phyloP scores from a whole-genome alignment of 2,797 vertebrate species.

The Melanotaenia parkinsoni region DNA sequence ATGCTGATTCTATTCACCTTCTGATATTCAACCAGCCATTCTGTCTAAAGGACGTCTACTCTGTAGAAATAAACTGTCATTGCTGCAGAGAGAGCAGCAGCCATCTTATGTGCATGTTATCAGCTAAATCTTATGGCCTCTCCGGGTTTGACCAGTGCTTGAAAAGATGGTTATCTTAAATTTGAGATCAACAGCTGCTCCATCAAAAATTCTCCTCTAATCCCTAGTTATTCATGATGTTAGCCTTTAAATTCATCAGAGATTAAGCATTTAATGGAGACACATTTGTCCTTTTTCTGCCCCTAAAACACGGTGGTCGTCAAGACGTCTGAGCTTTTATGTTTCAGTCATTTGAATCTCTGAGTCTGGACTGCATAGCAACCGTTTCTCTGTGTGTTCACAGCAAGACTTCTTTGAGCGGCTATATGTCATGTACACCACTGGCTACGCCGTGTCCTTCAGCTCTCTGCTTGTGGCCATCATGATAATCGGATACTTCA shows the following conservation, averaged over 20 bases:
- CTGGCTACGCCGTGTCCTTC: constrained; percentile 90
- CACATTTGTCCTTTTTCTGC: not conserved
- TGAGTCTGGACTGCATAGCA: not conserved
- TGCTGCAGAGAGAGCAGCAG: not conserved
- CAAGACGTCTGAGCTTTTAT: not conserved
- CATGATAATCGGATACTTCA: constrained; percentile 90
- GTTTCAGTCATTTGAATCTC: not conserved
- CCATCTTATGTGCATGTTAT: not conserved
- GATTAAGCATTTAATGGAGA: constrained; percentile 11
- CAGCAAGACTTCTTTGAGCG: constrained; percentile 90
- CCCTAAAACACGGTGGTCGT: not conserved
- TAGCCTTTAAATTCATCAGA: not conserved
- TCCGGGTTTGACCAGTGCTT: not conserved
- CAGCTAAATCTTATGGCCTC: not conserved
- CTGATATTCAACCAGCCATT: not conserved
- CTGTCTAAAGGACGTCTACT: not conserved
- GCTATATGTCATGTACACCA: constrained; percentile 89
- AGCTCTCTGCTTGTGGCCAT: constrained; percentile 88
- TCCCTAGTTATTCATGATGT: not conserved
- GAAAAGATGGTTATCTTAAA: not conserved
- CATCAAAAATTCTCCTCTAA: not conserved
- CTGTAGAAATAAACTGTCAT: not conserved
- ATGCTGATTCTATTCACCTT: not conserved
- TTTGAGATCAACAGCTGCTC: not conserved
- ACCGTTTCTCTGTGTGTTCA: constrained; percentile 44